Percentiles rank a stretch among this genome's conserved stretches.
These are phyloP conservation scores for Melanerpes aurifrons DNA, from an alignment of 2,113 vertebrate genomes.

Conservation along the genomic window DNA sequence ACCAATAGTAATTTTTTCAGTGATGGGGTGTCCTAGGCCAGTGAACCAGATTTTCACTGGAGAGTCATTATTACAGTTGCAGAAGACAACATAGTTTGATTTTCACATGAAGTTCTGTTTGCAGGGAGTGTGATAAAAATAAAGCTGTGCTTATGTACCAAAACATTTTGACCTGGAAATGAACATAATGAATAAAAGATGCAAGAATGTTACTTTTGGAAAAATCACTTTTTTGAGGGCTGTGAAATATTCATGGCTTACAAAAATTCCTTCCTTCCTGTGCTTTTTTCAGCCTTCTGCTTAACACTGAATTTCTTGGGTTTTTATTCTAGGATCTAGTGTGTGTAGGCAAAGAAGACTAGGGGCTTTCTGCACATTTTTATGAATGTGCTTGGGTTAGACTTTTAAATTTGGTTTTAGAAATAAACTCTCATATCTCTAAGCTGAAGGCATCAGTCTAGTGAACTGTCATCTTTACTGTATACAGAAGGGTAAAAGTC, in stretches of 20 bases:
- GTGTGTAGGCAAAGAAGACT: neutral
- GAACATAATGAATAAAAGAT: neutral
- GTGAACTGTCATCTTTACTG: neutral
- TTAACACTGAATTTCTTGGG: neutral
- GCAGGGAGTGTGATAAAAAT: neutral
- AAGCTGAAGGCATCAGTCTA: neutral
- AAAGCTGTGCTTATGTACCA: neutral
- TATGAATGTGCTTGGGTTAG: slow-evolving; percentile 2
- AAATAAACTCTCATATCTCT: neutral
- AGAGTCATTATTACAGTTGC: neutral
- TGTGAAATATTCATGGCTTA: slow-evolving; percentile 15
- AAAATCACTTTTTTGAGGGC: slow-evolving; percentile 4
- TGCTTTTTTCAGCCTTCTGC: slow-evolving; percentile 33
- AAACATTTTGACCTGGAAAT: slow-evolving; percentile 29
- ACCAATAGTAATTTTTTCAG: neutral
- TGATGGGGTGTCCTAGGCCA: neutral
- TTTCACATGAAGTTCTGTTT: slow-evolving; percentile 26
- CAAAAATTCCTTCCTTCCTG: slow-evolving; percentile 24
- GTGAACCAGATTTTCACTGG: neutral
- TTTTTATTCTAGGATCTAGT: neutral
- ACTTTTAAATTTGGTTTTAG: neutral
- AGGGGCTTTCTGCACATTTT: neutral
- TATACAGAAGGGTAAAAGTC: neutral
- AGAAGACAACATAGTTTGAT: neutral
- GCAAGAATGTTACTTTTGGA: slow-evolving; percentile 22